Percentiles rank a stretch among this genome's conserved stretches.
phyloP scores from a whole-genome alignment of 2,888 invertebrate genomes.

The Phengaris alcon region DNA sequence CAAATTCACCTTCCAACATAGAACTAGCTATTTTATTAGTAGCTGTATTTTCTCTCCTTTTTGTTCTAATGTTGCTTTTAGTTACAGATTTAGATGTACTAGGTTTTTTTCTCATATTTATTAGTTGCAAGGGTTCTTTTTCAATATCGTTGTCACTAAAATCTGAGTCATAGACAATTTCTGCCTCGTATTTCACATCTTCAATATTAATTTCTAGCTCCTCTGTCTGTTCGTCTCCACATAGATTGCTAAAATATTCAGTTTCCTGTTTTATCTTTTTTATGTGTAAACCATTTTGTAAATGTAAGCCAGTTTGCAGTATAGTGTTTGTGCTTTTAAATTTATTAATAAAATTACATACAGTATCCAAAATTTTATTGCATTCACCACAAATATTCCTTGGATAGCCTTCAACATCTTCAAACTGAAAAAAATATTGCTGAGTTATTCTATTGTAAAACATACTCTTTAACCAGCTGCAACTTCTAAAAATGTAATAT shows the following conservation, averaged over 20 bases:
- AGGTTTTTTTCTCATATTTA: slow-evolving; percentile 33
- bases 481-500: too few relatives aligned
- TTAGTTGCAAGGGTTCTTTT: slow-evolving; percentile 33
- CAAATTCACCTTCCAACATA: slow-evolving; percentile 64
- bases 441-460: too few relatives aligned
- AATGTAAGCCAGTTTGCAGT: slow-evolving; percentile 49
- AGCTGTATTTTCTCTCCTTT: slow-evolving; percentile 36
- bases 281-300: slow-evolving; percentile 45
- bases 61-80: slow-evolving; percentile 38
- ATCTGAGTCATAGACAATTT: slow-evolving; percentile 29
- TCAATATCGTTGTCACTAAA: slow-evolving; percentile 34
- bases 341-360: slow-evolving; percentile 56
- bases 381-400: slow-evolving; percentile 59
- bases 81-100: slow-evolving; percentile 30
- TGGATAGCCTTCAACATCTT: slow-evolving; percentile 64
- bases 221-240: background rate
- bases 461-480: too few relatives aligned
- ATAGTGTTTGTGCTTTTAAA: slow-evolving; percentile 55
- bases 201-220: slow-evolving; percentile 30
- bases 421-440: slow-evolving; percentile 52
- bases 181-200: slow-evolving; percentile 33
- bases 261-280: slow-evolving; percentile 52
- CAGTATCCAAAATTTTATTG: slow-evolving; percentile 50
- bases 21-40: slow-evolving; percentile 61
- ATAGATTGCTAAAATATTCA: slow-evolving; percentile 37